Conservation (phyloP, 2,797 vertebrate species). For the Cryptoblepharus egeriae region DNA sequence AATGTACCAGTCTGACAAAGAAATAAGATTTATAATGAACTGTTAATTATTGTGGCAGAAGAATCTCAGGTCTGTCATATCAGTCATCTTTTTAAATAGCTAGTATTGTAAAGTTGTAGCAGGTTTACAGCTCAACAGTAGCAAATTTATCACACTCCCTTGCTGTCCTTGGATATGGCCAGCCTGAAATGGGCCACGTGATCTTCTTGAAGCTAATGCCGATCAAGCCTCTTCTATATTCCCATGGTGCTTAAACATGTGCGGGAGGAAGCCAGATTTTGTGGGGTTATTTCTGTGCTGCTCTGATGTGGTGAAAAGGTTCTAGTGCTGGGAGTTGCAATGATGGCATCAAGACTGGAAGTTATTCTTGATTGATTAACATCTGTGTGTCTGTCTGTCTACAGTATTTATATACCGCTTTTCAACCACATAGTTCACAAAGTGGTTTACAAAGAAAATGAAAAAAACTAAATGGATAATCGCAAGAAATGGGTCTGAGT, state of each 20-base stretch:
- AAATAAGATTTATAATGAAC: slow-evolving; percentile 44
- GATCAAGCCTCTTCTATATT: background rate
- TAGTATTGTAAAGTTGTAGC: slow-evolving; percentile 34
- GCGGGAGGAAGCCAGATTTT: background rate
- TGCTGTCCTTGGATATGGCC: slow-evolving; percentile 19
- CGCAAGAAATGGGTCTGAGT: background rate
- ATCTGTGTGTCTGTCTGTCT: too few species aligned
- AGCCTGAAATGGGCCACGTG: background rate
- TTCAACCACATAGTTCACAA: too few species aligned
- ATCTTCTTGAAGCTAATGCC: background rate
- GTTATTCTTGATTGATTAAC: background rate
- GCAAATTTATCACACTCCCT: slow-evolving; percentile 17
- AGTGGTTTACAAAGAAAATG: too few species aligned
- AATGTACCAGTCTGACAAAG: slow-evolving; percentile 37
- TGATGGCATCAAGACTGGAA: background rate
- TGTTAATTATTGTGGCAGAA: slow-evolving; percentile 57
- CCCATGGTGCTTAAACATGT: background rate
- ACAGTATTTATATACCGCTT: too few species aligned
- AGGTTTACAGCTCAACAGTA: slow-evolving; percentile 46
- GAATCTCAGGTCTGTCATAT: slow-evolving; percentile 18
- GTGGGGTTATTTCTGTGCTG: background rate
- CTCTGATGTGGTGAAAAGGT: background rate
- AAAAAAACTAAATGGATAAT: too few species aligned
- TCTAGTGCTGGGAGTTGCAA: background rate
- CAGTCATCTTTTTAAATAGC: slow-evolving; percentile 42